Base-by-base conservation (phyloP, 2,113 vertebrate genomes). In the Prunella fulvescens region DNA sequence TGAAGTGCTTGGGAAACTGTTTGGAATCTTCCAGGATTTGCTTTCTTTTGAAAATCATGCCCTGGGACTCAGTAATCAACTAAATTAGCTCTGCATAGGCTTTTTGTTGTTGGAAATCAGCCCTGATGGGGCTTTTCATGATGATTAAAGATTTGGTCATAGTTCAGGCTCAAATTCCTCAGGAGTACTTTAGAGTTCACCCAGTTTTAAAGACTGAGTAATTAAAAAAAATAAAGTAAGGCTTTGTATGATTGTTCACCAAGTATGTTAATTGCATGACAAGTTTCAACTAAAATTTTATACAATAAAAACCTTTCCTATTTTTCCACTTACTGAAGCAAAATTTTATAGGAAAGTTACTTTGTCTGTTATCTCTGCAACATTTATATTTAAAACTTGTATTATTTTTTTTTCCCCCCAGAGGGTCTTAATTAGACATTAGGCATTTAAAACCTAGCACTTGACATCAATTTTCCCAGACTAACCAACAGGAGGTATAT, bases 131-230 rank as follows among this genome's bases (percentile, higher is more conserved):
- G 62, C 53, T 90, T 95, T 95, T 95, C 77, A 51, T 7, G 57
- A 93, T 74, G 73, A 94, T 92, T 66, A 88, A 83, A 97, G 67
- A 70, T 94, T 80, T 85, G 81, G 62, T 95, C 66, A 53, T 60
- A 91, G 50, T 79, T 96, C 81, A 96, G 60, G 11, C 65, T 60
- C 60, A 93, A 71, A 95, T 95, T 95, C 70, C 84, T 77, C 37
- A 71, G 77, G 20, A 93, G 23, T 91, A 54, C 26, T 94, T 93
- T 47, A 79, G 62, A 73, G 45, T 82, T 96, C 71, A 60, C 11
- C 23, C 71, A 71, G 35, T 91, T 92, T 86, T 67, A 92, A 93
- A 89, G 31, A 67, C 0, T 2, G 11, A 80, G 50, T 51, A 92
- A 90, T 91, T 89, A 53, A 74, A 62, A 58, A 69, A 81, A 60